Conservation (phyloP, 2,113 vertebrate species). For the Circaetus gallicus region DNA sequence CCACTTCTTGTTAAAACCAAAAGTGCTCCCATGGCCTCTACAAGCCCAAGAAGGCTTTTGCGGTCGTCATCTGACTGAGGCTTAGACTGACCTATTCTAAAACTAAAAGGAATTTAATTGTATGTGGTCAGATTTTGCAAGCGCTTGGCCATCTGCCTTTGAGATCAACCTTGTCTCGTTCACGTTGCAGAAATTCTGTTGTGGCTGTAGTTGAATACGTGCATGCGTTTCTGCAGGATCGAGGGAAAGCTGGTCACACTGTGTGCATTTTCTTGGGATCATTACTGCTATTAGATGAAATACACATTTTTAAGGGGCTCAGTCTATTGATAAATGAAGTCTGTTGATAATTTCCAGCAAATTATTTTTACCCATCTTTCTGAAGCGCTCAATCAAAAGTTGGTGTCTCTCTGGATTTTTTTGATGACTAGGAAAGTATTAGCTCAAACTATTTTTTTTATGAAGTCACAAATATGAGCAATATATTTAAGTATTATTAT, state of each 20-base stretch:
- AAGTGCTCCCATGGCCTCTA: neutral
- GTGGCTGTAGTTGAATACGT: neutral
- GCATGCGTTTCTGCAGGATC: neutral
- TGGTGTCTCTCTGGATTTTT: conserved; percentile 34
- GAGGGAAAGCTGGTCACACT: neutral
- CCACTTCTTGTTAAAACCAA: neutral
- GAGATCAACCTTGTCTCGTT: neutral
- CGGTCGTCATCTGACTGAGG: accelerated
- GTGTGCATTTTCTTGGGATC: neutral
- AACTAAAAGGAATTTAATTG: neutral
- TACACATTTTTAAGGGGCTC: neutral
- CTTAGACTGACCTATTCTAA: neutral
- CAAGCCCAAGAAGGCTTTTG: neutral
- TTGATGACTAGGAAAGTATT: neutral
- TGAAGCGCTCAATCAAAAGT: neutral
- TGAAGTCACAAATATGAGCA: conserved; percentile 5
- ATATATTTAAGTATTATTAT: conserved; percentile 29
- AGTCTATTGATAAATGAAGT: neutral
- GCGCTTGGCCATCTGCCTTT: neutral
- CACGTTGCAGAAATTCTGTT: neutral
- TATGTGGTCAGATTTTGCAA: neutral
- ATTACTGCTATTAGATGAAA: neutral
- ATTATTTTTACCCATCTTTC: neutral
- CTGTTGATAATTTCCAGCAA: neutral
- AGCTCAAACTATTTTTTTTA: conserved; percentile 22